These are phyloP conservation scores for Triplophysa dalaica DNA, from an alignment of 2,113 vertebrate genomes.

Conservation along the genomic window DNA sequence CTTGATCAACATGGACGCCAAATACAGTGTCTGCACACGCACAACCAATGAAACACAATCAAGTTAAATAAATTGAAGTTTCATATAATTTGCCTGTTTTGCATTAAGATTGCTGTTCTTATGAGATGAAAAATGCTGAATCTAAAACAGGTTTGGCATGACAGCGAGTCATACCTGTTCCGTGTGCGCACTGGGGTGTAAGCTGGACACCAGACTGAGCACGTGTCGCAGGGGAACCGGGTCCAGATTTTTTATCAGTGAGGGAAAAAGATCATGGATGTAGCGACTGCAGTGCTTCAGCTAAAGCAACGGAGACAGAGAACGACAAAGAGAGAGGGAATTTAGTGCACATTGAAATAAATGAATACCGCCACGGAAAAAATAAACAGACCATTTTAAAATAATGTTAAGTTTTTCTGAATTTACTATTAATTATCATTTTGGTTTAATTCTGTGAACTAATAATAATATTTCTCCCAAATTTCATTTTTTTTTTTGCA, in stretches of 20 bases:
- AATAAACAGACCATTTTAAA: too few species aligned
- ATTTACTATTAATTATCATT: too few species aligned
- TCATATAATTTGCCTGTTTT: too few species aligned
- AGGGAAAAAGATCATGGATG: constrained; percentile 98
- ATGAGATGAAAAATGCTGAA: too few species aligned
- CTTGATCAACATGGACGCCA: constrained; percentile 99
- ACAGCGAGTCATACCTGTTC: constrained; percentile 82
- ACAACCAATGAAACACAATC: background rate
- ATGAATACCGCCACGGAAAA: too few species aligned
- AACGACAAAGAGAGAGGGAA: constrained; percentile 3
- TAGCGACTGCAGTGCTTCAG: constrained; percentile 98
- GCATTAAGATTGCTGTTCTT: too few species aligned
- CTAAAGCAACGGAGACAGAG: constrained; percentile 66
- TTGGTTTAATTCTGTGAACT: too few species aligned
- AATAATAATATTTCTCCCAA: too few species aligned
- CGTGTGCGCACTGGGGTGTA: constrained; percentile 96
- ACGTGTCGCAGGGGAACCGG: constrained; percentile 95
- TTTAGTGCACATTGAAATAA: too few species aligned
- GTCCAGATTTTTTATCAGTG: constrained; percentile 97
- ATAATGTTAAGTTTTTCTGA: too few species aligned
- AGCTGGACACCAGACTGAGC: constrained; percentile 93
- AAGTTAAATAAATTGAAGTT: background rate
- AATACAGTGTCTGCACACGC: constrained; percentile 84
- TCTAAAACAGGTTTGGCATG: constrained; percentile 57
- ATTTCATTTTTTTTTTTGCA: too few species aligned